Conservation (phyloP, 2,888 invertebrate genomes). For the Ennomos quercinarius region DNA sequence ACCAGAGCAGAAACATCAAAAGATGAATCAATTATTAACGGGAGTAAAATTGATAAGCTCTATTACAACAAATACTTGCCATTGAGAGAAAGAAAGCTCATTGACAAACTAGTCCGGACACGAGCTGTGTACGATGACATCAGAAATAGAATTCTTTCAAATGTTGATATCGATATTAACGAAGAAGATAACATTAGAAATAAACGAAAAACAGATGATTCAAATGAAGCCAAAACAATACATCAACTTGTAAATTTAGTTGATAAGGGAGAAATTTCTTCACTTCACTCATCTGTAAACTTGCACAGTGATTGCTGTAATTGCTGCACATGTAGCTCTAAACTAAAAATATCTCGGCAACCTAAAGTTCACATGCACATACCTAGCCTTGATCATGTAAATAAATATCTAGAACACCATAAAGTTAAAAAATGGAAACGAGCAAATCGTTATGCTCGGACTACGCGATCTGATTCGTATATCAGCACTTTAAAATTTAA, state of each 20-base stretch:
- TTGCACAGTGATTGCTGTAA: constrained; percentile 51
- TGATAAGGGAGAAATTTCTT: constrained; percentile 52
- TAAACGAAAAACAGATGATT: constrained; percentile 35
- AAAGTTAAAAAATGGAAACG: constrained; percentile 36
- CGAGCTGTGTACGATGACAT: constrained; percentile 59
- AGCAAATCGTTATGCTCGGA: constrained; percentile 36
- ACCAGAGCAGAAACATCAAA: constrained; percentile 8
- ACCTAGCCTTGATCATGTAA: constrained; percentile 34
- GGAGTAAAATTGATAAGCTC: constrained; percentile 51
- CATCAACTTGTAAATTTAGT: constrained; percentile 49
- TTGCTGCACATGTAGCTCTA: constrained; percentile 50
- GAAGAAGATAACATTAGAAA: constrained; percentile 26
- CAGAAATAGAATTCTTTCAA: constrained; percentile 51
- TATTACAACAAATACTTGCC: constrained; percentile 57
- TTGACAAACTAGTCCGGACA: constrained; percentile 58
- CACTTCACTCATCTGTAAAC: constrained; percentile 41
- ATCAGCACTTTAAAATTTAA: constrained; percentile 48
- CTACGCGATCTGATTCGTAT: constrained; percentile 55
- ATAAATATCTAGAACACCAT: constrained; percentile 34
- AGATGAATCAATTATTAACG: constrained; percentile 20
- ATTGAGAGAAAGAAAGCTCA: constrained; percentile 55
- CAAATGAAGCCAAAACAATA: constrained; percentile 40
- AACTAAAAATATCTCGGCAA: constrained; percentile 38
- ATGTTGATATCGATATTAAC: constrained; percentile 42
- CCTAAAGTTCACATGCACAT: constrained; percentile 37